A percentile compares a stretch with the other conserved stretches of the same genome.
Evolutionary conservation across 2,113 vertebrate species (phyloP).

Genomic region (Leucosticte australis): DNA sequence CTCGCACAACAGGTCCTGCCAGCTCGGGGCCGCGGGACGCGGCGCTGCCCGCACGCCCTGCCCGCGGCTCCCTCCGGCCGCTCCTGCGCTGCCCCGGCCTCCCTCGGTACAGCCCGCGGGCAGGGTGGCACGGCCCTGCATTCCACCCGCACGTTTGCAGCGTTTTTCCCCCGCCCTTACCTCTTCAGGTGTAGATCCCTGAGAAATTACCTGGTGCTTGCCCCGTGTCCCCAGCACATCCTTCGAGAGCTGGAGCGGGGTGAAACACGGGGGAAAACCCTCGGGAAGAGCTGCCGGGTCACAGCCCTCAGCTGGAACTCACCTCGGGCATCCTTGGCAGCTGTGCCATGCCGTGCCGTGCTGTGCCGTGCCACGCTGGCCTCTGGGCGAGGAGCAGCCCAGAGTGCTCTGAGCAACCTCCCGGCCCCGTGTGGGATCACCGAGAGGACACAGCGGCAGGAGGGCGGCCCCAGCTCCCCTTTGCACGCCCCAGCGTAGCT

Average conservation of each 20-base stretch:
- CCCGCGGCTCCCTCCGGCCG: background rate
- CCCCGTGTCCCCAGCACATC: accelerated
- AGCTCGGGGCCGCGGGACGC: background rate
- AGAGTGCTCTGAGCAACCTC: background rate
- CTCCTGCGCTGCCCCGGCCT: background rate
- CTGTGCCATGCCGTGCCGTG: background rate
- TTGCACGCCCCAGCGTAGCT: accelerated
- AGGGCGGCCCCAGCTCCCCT: background rate
- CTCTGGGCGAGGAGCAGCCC: background rate
- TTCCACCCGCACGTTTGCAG: background rate
- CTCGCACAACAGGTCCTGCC: conserved; percentile 62
- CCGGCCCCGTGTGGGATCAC: accelerated
- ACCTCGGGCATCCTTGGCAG: background rate
- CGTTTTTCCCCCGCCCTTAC: accelerated
- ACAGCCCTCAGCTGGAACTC: background rate
- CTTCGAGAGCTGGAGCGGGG: background rate
- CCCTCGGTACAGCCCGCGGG: accelerated
- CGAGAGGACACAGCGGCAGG: accelerated
- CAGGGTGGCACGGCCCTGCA: background rate
- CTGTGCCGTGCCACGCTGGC: background rate
- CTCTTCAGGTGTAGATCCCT: background rate
- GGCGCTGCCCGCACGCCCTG: background rate
- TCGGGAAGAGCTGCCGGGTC: background rate
- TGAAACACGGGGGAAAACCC: accelerated
- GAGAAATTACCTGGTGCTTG: background rate